Evolutionary conservation across 2,888 invertebrate genomes (phyloP).

Genomic region (Meiosimyza platycephala): DNA sequence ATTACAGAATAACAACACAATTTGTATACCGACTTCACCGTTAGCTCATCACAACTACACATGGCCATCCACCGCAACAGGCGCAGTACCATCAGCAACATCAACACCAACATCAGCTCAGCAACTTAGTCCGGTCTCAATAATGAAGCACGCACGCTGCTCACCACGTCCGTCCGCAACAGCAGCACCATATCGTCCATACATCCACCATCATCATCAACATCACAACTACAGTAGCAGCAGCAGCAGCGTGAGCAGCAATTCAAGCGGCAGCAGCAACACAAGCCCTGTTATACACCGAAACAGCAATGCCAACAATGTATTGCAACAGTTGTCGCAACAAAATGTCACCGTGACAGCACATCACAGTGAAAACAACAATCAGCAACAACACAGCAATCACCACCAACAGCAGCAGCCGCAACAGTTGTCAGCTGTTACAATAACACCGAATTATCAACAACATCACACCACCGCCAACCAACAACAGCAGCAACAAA

Average conservation of each 20-base stretch:
- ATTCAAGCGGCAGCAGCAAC: conserved; percentile 44
- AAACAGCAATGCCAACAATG: conserved; percentile 61
- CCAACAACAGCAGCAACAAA: conserved; percentile 46
- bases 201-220: conserved; percentile 63
- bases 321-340: conserved; percentile 63
- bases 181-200: conserved; percentile 66
- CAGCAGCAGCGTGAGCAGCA: conserved; percentile 56
- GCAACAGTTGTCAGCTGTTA: conserved; percentile 57
- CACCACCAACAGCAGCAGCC: conserved; percentile 45
- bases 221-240: conserved; percentile 52
- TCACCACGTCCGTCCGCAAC: conserved; percentile 75
- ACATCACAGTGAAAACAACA: conserved; percentile 51
- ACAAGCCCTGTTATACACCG: conserved; percentile 50
- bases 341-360: conserved; percentile 63
- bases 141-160: conserved; percentile 79
- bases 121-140: conserved; percentile 62
- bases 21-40: conserved; percentile 65
- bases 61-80: conserved; percentile 57
- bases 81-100: conserved; percentile 47
- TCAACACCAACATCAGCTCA: conserved; percentile 41
- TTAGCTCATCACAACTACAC: conserved; percentile 66
- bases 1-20: conserved; percentile 57
- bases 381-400: conserved; percentile 41
- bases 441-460: conserved; percentile 61
- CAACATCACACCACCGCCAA: conserved; percentile 37